Percentiles rank a stretch among this genome's conserved stretches.
Conservation (phyloP, 1,140 invertebrate species). For the Drosophila murphyi region DNA sequence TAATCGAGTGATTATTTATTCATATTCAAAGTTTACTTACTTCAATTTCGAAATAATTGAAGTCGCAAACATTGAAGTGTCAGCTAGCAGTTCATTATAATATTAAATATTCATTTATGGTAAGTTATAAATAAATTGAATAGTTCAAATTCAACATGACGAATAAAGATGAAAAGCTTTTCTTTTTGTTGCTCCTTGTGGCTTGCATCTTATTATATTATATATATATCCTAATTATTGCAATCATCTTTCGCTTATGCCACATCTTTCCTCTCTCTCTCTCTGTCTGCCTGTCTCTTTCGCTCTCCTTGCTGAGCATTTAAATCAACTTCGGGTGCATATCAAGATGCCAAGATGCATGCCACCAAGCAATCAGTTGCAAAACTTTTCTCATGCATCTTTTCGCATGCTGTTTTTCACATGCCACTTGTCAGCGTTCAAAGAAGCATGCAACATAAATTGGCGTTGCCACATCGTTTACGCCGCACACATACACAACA, state of each 20-base stretch:
- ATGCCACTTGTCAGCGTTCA: slow-evolving; percentile 62
- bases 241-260: too few species aligned
- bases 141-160: too few species aligned
- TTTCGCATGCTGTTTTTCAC: slow-evolving; percentile 27
- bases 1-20: background rate
- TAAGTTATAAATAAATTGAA: too few species aligned
- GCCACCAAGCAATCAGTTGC: slow-evolving; percentile 37
- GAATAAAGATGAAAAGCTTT: too few species aligned
- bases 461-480: slow-evolving; percentile 64
- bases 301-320: background rate
- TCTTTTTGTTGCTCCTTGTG: too few species aligned
- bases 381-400: slow-evolving; percentile 40
- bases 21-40: slow-evolving; percentile 4
- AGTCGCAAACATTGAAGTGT: background rate
- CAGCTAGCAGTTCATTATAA: too few species aligned
- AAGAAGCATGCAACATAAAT: slow-evolving; percentile 74
- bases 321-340: slow-evolving; percentile 12
- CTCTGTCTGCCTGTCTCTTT: background rate
- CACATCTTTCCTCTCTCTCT: too few species aligned
- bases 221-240: too few species aligned
- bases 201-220: too few species aligned
- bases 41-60: background rate
- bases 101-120: too few species aligned
- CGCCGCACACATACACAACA: slow-evolving; percentile 3
- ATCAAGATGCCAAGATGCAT: slow-evolving; percentile 25